phyloP scores from a whole-genome alignment of 2,888 invertebrate genomes.

The Pyrgus malvae region DNA sequence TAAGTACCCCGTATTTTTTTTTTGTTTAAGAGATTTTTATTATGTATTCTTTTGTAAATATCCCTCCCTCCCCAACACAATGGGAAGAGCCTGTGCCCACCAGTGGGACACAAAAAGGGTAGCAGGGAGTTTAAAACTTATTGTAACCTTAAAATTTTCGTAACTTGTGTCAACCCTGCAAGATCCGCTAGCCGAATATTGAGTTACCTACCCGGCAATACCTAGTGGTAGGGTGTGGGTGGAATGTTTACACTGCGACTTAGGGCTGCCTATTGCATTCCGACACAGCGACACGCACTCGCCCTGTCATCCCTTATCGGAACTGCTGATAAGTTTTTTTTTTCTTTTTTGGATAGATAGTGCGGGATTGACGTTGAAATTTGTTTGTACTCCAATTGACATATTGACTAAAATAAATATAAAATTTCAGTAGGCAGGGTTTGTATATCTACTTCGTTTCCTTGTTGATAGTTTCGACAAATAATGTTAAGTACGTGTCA shows the following conservation, averaged over 20 bases:
- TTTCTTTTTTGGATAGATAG: background rate
- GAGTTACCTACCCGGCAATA: slow-evolving; percentile 64
- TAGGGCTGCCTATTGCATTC: slow-evolving; percentile 72
- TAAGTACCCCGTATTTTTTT: too few species aligned
- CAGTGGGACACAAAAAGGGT: too few species aligned
- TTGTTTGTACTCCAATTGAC: background rate
- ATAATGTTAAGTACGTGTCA: too few species aligned
- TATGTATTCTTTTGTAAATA: too few species aligned
- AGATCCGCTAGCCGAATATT: slow-evolving; percentile 51
- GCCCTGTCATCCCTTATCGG: slow-evolving; percentile 19
- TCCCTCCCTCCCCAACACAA: too few species aligned
- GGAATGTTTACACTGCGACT: slow-evolving; percentile 71
- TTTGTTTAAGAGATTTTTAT: too few species aligned
- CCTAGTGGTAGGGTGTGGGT: slow-evolving; percentile 56
- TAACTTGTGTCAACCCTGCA: slow-evolving; percentile 30
- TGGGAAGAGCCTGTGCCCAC: too few species aligned
- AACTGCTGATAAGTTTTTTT: background rate
- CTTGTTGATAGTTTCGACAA: too few species aligned
- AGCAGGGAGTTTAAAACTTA: background rate
- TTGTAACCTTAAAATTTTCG: background rate
- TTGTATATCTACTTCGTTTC: too few species aligned
- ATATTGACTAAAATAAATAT: too few species aligned
- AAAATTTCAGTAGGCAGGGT: too few species aligned
- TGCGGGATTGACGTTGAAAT: background rate
- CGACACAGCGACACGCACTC: slow-evolving; percentile 37